Conservation (phyloP, 2,888 invertebrate genomes). For the Apotomis capreana region DNA sequence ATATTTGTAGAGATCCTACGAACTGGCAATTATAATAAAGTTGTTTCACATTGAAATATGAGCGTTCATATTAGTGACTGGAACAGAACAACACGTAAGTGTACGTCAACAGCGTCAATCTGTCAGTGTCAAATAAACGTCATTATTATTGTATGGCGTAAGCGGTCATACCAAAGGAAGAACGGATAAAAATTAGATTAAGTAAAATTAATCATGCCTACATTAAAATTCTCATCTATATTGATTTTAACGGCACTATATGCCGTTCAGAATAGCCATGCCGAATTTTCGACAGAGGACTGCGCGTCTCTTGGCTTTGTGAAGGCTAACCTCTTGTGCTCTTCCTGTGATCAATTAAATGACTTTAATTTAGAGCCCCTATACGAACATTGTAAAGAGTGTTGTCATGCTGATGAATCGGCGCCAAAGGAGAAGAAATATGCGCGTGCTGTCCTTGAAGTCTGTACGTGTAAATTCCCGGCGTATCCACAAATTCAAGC, state of each 20-base stretch:
- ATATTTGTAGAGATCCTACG: no score
- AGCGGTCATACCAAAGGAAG: background rate
- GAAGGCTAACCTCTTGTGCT: conserved; percentile 92
- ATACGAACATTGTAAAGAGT: conserved; percentile 88
- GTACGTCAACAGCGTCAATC: background rate
- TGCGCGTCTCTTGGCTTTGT: conserved; percentile 94
- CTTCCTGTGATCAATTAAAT: conserved; percentile 92
- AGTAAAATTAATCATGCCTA: conserved; percentile 38
- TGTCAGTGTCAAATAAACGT: conserved; percentile 30
- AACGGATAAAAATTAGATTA: background rate
- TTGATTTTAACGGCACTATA: conserved; percentile 46
- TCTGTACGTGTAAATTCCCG: conserved; percentile 99
- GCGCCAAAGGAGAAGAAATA: conserved; percentile 89
- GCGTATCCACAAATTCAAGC: conserved; percentile 99
- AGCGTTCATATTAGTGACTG: conserved; percentile 8
- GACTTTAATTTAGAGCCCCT: conserved; percentile 88
- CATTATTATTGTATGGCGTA: conserved; percentile 1
- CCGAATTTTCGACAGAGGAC: conserved; percentile 89
- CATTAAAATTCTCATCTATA: conserved; percentile 34
- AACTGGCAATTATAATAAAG: no score
- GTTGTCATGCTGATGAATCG: conserved; percentile 90
- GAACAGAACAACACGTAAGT: conserved; percentile 30
- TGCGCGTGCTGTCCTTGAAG: conserved; percentile 95
- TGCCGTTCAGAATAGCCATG: conserved; percentile 49
- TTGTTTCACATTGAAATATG: background rate